Conservation (phyloP, 2,797 vertebrate genomes). For the Lacerta bilineata region DNA sequence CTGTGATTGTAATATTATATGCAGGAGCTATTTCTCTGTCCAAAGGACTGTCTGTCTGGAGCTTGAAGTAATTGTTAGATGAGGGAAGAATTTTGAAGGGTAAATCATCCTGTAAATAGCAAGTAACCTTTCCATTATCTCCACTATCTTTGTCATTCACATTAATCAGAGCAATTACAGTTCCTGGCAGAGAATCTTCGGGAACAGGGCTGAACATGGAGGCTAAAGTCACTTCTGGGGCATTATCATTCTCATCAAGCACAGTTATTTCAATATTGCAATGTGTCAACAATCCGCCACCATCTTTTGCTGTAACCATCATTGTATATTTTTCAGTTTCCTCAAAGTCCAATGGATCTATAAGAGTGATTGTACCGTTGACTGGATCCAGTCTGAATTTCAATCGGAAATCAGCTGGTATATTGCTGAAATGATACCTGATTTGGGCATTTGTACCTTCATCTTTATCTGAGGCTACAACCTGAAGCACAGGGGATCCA, state of each 20-base stretch:
- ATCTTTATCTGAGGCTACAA: constrained; percentile 78
- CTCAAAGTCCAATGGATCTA: constrained; percentile 76
- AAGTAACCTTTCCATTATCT: constrained; percentile 61
- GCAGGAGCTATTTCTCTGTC: constrained; percentile 53
- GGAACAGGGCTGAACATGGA: constrained; percentile 74
- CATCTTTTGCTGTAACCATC: constrained; percentile 77
- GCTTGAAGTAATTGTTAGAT: constrained; percentile 62
- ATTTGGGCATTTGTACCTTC: constrained; percentile 71
- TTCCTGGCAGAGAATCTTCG: constrained; percentile 72
- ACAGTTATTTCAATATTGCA: constrained; percentile 77
- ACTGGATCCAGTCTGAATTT: constrained; percentile 51
- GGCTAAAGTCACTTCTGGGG: constrained; percentile 76
- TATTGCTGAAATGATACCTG: constrained; percentile 71
- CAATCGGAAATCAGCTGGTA: constrained; percentile 43
- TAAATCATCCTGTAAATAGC: constrained; percentile 40
- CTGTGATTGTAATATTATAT: constrained; percentile 67
- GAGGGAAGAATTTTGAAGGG: constrained; percentile 67
- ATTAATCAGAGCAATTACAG: constrained; percentile 65
- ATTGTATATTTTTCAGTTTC: constrained; percentile 73
- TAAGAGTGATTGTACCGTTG: constrained; percentile 69
- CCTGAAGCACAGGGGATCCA: constrained; percentile 68
- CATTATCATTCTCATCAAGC: constrained; percentile 79
- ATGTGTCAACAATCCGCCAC: constrained; percentile 67
- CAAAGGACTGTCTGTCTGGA: constrained; percentile 51
- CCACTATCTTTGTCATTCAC: constrained; percentile 59